Conservation (phyloP, 1,140 invertebrate species). For the Hypsibius dujardini region DNA sequence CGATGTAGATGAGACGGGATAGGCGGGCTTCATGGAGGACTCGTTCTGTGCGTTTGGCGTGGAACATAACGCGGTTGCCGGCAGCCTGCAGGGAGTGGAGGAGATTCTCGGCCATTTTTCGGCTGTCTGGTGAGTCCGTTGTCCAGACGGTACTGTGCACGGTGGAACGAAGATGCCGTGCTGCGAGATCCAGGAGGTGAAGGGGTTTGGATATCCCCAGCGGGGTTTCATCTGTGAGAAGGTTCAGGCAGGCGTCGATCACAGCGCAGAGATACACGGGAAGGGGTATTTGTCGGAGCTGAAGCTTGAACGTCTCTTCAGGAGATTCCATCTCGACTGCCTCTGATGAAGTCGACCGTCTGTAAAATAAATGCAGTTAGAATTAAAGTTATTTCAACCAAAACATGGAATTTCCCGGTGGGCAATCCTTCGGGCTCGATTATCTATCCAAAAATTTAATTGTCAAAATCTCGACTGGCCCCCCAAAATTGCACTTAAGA, state of each 20-base stretch:
- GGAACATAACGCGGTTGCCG: conserved; percentile 9
- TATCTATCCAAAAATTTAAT: no score
- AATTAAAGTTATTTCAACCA: no score
- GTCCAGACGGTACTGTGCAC: neutral
- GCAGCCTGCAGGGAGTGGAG: conserved; percentile 5
- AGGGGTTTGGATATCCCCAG: neutral
- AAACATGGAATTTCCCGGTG: no score
- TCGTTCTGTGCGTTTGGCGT: conserved; percentile 1
- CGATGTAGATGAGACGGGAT: conserved; percentile 3
- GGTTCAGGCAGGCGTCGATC: conserved; percentile 11
- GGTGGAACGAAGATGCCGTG: neutral
- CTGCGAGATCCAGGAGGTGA: conserved; percentile 1
- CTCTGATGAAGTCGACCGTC: neutral
- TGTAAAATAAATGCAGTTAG: neutral
- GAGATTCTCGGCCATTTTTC: conserved; percentile 14
- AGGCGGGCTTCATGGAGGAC: neutral
- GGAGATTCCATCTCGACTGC: neutral
- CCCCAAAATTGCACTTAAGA: neutral
- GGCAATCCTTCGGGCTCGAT: no score
- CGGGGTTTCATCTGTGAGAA: neutral
- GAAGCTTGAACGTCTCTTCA: conserved; percentile 2
- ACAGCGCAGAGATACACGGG: conserved; percentile 13
- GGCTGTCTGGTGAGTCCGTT: neutral
- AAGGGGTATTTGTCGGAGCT: neutral
- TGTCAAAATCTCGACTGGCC: neutral